phyloP scores from a whole-genome alignment of 2,113 vertebrate species.

The Antechinus stuartii region DNA sequence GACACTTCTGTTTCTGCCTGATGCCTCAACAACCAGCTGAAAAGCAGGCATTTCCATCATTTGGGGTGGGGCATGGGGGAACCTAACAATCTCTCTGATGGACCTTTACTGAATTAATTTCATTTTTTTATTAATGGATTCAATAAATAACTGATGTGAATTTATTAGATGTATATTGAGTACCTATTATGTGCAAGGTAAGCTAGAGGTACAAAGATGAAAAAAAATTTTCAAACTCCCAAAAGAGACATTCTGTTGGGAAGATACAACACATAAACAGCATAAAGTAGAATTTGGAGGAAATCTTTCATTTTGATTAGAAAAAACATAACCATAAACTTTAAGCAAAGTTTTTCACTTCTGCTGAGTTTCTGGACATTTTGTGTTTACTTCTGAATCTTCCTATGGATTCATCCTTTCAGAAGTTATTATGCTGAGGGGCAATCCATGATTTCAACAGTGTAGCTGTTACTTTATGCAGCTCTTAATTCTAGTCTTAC shows the following conservation, averaged over 20 bases:
- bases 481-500: neutral
- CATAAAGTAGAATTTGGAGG: neutral
- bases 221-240: neutral
- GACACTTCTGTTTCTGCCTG: constrained; percentile 1
- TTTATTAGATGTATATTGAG: neutral
- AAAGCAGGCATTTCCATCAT: neutral
- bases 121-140: neutral
- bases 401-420: neutral
- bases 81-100: neutral
- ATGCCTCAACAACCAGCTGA: constrained; percentile 5
- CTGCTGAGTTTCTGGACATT: neutral
- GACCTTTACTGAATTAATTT: neutral
- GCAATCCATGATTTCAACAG: neutral
- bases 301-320: neutral
- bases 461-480: neutral
- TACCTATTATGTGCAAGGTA: neutral
- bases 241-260: neutral
- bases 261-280: neutral
- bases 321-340: neutral
- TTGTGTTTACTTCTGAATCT: neutral
- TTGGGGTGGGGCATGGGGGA: accelerated
- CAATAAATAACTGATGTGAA: neutral
- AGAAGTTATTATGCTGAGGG: neutral
- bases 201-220: neutral
- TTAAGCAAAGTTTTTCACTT: neutral